Percentiles rank a stretch among this genome's conserved stretches.
Evolutionary conservation across 2,113 vertebrate species (phyloP).

Genomic region (Danio rerio): DNA sequence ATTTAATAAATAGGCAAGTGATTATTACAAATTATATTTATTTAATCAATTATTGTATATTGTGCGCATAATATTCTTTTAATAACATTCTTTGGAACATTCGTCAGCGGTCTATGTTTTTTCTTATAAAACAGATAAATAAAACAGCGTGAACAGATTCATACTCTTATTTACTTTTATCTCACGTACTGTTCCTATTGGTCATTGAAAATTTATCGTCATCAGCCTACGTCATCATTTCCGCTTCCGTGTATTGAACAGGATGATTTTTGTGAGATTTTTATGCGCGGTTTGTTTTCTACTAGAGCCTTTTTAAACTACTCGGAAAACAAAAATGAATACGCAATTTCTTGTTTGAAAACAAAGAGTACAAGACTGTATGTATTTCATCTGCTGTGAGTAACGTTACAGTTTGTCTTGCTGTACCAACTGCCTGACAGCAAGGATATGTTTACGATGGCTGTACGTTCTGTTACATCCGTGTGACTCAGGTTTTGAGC

Average conservation of each 20-base stretch:
- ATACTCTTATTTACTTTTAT: neutral
- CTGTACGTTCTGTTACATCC: neutral
- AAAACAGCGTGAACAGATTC: no score
- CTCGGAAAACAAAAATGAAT: neutral
- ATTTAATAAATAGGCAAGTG: no score
- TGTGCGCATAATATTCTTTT: no score
- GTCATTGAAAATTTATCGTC: neutral
- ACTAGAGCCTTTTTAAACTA: neutral
- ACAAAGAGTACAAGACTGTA: neutral
- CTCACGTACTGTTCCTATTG: neutral
- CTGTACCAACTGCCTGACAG: constrained; percentile 4
- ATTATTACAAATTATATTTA: no score
- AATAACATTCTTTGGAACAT: no score
- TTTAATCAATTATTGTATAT: no score
- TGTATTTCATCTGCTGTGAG: constrained; percentile 5
- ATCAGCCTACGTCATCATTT: constrained; percentile 62
- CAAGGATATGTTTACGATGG: neutral
- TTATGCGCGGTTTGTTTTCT: neutral
- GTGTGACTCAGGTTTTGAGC: neutral
- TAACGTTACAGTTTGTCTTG: neutral
- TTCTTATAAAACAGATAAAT: no score
- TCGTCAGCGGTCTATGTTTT: no score
- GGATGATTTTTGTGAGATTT: neutral
- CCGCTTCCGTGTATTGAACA: constrained; percentile 57
- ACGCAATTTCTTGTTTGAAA: neutral